These are phyloP conservation scores for Megaleporinus macrocephalus DNA, from an alignment of 2,113 vertebrate species.

Conservation along the genomic window DNA sequence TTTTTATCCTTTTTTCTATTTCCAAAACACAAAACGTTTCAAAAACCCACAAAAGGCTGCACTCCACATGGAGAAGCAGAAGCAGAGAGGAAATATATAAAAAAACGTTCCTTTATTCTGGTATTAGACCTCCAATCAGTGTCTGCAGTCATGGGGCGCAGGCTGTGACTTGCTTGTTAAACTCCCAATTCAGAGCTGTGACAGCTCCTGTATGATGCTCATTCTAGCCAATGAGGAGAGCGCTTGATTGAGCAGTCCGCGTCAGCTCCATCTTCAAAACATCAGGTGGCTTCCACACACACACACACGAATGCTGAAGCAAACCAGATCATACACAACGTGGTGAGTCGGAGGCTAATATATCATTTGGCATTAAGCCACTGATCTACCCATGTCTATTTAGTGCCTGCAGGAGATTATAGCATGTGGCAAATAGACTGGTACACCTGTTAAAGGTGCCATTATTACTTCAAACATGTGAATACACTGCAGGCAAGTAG, in stretches of 20 bases:
- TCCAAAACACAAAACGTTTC: background rate
- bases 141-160: constrained; percentile 2
- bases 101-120: background rate
- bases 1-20: background rate
- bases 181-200: constrained; percentile 33
- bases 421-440: background rate
- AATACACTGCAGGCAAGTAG: background rate
- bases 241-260: constrained; percentile 36
- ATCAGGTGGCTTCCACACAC: constrained; percentile 4
- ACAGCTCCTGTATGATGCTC: constrained; percentile 25
- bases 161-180: constrained; percentile 38
- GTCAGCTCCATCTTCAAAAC: constrained; percentile 5
- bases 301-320: background rate
- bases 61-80: background rate
- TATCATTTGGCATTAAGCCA: constrained; percentile 17
- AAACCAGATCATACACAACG: constrained; percentile 22
- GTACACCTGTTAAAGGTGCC: background rate
- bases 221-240: constrained; percentile 30
- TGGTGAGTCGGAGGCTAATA: constrained; percentile 17
- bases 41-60: constrained; percentile 10
- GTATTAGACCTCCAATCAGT: constrained; percentile 9
- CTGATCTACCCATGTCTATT: background rate
- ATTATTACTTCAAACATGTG: background rate
- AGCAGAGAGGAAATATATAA: background rate
- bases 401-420: background rate